phyloP scores from a whole-genome alignment of 1,140 invertebrate species.

The Nylanderia fulva region DNA sequence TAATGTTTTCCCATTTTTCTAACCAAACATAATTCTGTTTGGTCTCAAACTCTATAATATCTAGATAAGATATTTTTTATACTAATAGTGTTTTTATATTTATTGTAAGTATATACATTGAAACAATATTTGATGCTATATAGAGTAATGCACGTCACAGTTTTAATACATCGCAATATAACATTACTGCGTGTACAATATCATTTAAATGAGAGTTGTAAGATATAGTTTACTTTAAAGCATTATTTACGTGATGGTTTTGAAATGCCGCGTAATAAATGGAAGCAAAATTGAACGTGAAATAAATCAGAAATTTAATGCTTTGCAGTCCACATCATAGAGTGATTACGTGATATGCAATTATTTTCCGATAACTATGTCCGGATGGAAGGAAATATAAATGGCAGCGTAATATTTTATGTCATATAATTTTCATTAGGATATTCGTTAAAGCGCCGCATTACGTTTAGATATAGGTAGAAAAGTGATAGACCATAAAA shows the following conservation, averaged over 20 bases:
- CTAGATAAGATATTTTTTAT: not conserved
- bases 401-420: conserved; percentile 55
- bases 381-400: conserved; percentile 42
- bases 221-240: conserved; percentile 43
- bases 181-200: conserved; percentile 18
- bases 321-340: conserved; percentile 30
- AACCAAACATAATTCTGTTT: not conserved
- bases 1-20: not conserved
- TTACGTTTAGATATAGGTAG: conserved; percentile 21
- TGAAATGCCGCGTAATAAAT: conserved; percentile 37
- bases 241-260: conserved; percentile 49
- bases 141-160: conserved; percentile 19
- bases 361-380: conserved; percentile 52
- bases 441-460: conserved; percentile 32
- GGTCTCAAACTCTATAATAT: not conserved
- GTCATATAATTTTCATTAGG: conserved; percentile 54
- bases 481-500: conserved; percentile 1
- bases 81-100: not conserved
- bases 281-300: conserved; percentile 49
- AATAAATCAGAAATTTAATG: conserved; percentile 55
- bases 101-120: not conserved
- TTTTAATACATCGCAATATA: conserved; percentile 6
- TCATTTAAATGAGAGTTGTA: conserved; percentile 36
- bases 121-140: not conserved
- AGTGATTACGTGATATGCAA: conserved; percentile 57